Evolutionary conservation across 2,797 vertebrate species (phyloP).

Genomic region (Monodelphis domestica): DNA sequence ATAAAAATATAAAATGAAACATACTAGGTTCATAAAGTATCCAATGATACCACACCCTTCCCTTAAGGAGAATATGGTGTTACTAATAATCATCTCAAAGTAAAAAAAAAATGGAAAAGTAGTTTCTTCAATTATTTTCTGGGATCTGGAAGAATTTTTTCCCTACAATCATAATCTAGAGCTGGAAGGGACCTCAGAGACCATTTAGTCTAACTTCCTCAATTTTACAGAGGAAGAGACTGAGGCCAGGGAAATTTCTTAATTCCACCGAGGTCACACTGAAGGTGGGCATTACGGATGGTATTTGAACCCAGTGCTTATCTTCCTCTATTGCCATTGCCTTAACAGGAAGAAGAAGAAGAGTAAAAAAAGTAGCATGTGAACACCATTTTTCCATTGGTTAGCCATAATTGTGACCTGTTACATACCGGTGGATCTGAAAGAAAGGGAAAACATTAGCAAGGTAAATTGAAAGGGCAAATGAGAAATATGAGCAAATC

Average conservation of each 20-base stretch:
- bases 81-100: neutral
- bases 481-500: neutral
- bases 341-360: no score
- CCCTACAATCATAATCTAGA: neutral
- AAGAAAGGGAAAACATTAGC: neutral
- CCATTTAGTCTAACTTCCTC: neutral
- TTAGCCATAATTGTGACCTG: neutral
- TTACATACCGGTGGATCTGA: neutral
- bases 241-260: neutral
- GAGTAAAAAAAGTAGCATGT: no score
- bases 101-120: neutral
- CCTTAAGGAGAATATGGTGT: conserved; percentile 35
- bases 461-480: neutral
- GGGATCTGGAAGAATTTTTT: neutral
- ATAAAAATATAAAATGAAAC: neutral
- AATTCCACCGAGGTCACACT: neutral
- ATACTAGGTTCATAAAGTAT: neutral
- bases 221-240: neutral
- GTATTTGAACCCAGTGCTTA: neutral
- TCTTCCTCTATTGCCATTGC: no score
- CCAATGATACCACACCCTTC: neutral
- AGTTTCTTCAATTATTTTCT: neutral
- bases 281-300: neutral
- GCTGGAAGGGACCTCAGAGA: neutral
- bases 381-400: neutral